Evolutionary conservation across 2,113 vertebrate genomes (phyloP), one percentile per base, ranked within the genome.

Genomic region (Butastur rufipennis): DNA sequence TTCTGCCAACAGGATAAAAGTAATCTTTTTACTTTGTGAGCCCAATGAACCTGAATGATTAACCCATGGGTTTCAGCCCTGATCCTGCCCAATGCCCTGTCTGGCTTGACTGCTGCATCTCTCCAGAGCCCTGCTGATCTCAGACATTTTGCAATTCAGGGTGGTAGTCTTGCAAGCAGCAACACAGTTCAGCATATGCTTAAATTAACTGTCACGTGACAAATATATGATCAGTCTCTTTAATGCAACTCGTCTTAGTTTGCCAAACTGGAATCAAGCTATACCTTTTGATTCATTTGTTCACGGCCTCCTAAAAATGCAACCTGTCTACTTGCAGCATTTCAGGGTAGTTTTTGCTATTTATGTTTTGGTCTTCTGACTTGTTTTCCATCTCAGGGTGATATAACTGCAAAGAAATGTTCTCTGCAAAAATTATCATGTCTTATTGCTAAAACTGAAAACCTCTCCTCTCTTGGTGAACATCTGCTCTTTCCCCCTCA

Each of bases 361-460:
- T 95, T 84, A 61, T 81, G 75, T 68, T 88, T 86, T 81, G 47
- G 83, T 86, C 68, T 95, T 95, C 75, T 87, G 77, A 89, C 43
- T 93, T 97, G 47, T 74, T 93, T 93, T 70, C 27, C 11, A 52
- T 71, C 36, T 84, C 77, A 92, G 43, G 34, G 93, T 92, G 68
- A 96, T 73, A 73, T 74, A 95, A 92, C 61, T 78, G 80, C 55
- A 86, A 84, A 92, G 22, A 95, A 92, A 92, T 73, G 40, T 95
- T 92, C 31, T 78, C 42, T 90, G 91, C 59, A 92, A 91, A 94
- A 95, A 94, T 90, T 88, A 90, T 50, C 71, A 83, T 70, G 67
- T 68, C 74, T 70, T 90, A 78, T 16, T 86, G 85, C 90, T 95
- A 92, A 93, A 93, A 71, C 25, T 71, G 47, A 92, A 97, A 96